Percentiles rank a stretch among this genome's conserved stretches.
Evolutionary conservation across 2,888 invertebrate genomes (phyloP).

Genomic region (Melinopterus prodromus): DNA sequence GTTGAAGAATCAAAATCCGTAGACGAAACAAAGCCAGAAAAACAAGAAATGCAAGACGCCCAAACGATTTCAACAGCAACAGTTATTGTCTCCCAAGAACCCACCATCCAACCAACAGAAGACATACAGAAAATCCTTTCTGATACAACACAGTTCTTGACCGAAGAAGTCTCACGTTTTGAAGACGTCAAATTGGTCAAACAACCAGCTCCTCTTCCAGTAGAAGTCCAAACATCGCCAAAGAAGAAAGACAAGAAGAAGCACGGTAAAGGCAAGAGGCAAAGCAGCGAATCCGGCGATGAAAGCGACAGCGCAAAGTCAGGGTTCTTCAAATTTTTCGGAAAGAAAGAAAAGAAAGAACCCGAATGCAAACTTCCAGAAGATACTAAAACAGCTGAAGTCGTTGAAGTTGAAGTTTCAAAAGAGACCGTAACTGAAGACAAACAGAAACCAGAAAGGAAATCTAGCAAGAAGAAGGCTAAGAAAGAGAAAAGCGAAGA

Average conservation of each 20-base stretch:
- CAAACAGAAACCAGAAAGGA: conserved; percentile 30
- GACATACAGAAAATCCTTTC: conserved; percentile 33
- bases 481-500: conserved; percentile 36
- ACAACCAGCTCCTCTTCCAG: neutral
- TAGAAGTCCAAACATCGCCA: conserved; percentile 8
- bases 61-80: neutral
- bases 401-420: neutral
- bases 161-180: conserved; percentile 28
- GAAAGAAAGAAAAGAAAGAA: conserved; percentile 25
- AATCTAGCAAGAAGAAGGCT: conserved; percentile 32
- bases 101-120: neutral
- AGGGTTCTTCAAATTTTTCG: conserved; percentile 29
- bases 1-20: conserved; percentile 6
- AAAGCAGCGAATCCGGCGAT: conserved; percentile 9
- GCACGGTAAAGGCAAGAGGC: conserved; percentile 12
- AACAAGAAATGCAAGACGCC: neutral
- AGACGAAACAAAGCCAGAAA: neutral
- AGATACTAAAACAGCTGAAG: conserved; percentile 7
- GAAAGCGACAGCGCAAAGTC: conserved; percentile 13
- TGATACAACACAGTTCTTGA: conserved; percentile 21
- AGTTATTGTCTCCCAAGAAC: conserved; percentile 6
- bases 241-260: conserved; percentile 26
- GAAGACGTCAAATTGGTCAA: conserved; percentile 26
- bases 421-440: conserved; percentile 16
- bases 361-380: neutral